Conservation (phyloP, 2,888 invertebrate species). For the Lepidonotus clava region DNA sequence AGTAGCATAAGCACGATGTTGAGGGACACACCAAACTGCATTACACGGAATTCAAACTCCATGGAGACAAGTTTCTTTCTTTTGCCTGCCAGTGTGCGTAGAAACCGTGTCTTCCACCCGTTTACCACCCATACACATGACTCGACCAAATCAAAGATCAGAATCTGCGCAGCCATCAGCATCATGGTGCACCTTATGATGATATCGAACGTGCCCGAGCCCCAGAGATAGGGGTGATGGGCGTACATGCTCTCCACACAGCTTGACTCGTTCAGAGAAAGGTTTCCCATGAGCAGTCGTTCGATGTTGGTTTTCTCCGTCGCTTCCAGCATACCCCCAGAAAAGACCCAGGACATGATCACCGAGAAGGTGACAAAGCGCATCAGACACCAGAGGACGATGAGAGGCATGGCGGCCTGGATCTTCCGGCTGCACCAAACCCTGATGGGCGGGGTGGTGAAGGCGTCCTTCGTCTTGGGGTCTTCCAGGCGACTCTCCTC, state of each 20-base stretch:
- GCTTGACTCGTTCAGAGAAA: background rate
- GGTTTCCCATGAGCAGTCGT: background rate
- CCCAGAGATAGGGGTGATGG: background rate
- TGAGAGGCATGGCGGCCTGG: background rate
- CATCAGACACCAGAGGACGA: background rate
- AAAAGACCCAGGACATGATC: background rate
- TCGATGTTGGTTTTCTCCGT: background rate
- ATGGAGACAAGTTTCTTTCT: background rate
- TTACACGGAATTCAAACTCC: background rate
- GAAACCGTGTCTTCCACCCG: background rate
- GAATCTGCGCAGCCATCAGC: background rate
- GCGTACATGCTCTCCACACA: background rate
- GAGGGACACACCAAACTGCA: background rate
- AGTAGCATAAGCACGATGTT: background rate
- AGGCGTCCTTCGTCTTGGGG: background rate
- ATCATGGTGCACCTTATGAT: no score
- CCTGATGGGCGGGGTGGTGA: background rate
- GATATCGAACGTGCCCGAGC: background rate
- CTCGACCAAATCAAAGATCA: background rate
- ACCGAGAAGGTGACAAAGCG: background rate
- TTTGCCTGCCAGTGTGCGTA: background rate
- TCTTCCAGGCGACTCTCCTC: background rate
- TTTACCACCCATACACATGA: background rate
- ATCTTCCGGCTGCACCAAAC: background rate
- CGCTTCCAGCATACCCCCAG: background rate